Percentiles rank a stretch among this genome's conserved stretches.
phyloP scores from a whole-genome alignment of 2,888 invertebrate species.

The Rhimphoctona megacephalus region DNA sequence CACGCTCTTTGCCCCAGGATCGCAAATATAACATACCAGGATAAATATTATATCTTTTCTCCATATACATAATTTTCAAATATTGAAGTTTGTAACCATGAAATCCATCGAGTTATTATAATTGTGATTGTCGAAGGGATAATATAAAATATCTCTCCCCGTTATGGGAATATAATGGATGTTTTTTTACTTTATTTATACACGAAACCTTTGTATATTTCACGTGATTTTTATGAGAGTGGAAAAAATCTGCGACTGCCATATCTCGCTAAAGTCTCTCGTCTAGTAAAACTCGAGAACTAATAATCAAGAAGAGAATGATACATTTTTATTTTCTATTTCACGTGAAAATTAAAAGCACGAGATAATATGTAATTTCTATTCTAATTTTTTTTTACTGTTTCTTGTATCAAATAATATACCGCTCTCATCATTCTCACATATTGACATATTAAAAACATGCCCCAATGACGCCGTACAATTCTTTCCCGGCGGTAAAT shows the following conservation, averaged over 20 bases:
- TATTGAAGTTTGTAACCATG: background rate
- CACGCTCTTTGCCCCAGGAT: background rate
- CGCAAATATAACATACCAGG: slow-evolving; percentile 4
- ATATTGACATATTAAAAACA: too few species aligned
- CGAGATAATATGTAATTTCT: background rate
- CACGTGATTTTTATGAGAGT: background rate
- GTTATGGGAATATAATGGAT: background rate
- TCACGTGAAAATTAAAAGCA: background rate
- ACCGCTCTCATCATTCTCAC: too few species aligned
- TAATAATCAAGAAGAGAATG: background rate
- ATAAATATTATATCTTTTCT: background rate
- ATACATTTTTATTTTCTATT: background rate
- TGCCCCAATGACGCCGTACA: background rate
- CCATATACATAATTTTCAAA: background rate
- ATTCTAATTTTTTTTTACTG: background rate
- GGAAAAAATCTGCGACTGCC: background rate
- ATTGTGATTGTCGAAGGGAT: background rate
- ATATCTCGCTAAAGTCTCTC: background rate
- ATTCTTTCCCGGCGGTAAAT: background rate
- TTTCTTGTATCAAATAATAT: too few species aligned
- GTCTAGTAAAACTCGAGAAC: background rate
- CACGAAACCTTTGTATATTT: background rate
- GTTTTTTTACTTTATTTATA: background rate
- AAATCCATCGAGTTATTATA: background rate
- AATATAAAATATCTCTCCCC: background rate